Evolutionary conservation across 2,888 invertebrate genomes (phyloP), one percentile per base, ranked within the genome.

Genomic region (Diarsia mendica): DNA sequence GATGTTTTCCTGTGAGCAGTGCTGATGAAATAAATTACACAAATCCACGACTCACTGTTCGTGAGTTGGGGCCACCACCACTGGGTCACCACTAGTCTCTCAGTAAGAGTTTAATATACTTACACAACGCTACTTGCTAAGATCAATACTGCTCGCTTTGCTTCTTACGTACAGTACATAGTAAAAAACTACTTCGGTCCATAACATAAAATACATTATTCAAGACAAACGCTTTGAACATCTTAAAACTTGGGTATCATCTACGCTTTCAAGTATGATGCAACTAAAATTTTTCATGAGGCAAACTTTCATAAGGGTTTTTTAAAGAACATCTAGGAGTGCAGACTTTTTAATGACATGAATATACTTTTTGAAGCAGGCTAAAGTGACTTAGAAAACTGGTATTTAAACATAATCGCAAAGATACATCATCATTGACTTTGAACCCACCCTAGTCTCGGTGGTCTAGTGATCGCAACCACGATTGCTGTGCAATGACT

Each of bases 141-240:
- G 48, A 18, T 20, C n/a, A 18, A 28, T 6, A 28, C 65, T 13
- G 20, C 18, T 33, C 2, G 5, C 18, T 39, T 61, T 11, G 39
- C 6, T 63, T 63, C 23, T 8, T 60, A 20, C n/a, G n/a, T n/a
- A 53, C 20, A 39, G 10, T 23, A 23, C n/a, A n/a, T 18, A 49
- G 55, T 18, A 18, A 44, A n/a, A 64, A 20, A 33, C 33, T 46
- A 51, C 58, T n/a, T 53, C 72, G 18, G 18, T 49, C 53, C 53
- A 63, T 63, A 48, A 48, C n/a, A 63, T 39, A 75, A 73, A 39
- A 81, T 77, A 66, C 77, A 64, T 82, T 79, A 82, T 69, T 82
- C 48, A 68, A n/a, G 58, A 39, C 67, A 48, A 68, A 39, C 78
- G 60, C 33, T 76, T 82, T 58, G 10, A 82, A 67, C 64, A 48